Evolutionary conservation across 1,140 invertebrate genomes (phyloP).

Genomic region (Telenomus remus): DNA sequence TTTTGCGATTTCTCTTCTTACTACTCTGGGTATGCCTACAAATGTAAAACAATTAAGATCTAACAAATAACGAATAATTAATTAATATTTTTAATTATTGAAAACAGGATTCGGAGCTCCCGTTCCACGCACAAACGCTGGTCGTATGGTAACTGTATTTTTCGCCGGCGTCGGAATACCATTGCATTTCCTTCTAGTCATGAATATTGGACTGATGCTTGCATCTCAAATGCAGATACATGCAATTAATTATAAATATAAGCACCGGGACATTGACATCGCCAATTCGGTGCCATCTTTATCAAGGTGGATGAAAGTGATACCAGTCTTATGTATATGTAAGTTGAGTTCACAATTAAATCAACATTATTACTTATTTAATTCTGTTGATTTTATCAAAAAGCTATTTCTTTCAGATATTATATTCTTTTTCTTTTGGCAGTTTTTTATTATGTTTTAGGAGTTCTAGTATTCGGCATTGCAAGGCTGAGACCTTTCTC

Average conservation of each 20-base stretch:
- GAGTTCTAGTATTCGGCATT: slow-evolving; percentile 79
- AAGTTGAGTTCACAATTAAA: too few relatives aligned
- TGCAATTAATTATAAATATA: slow-evolving; percentile 61
- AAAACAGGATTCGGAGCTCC: slow-evolving; percentile 79
- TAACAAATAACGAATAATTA: too few relatives aligned
- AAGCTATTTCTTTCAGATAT: background rate
- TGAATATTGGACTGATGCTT: slow-evolving; percentile 78
- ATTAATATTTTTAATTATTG: too few relatives aligned
- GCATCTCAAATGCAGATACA: slow-evolving; percentile 75
- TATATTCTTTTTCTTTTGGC: slow-evolving; percentile 15
- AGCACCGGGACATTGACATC: slow-evolving; percentile 56
- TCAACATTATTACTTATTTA: too few relatives aligned
- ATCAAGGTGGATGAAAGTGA: slow-evolving; percentile 67
- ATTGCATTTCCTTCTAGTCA: slow-evolving; percentile 78
- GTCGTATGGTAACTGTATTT: slow-evolving; percentile 77
- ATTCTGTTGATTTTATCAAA: too few relatives aligned
- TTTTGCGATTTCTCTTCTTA: slow-evolving; percentile 78
- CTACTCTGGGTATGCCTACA: slow-evolving; percentile 76
- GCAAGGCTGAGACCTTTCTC: slow-evolving; percentile 74
- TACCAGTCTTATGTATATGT: slow-evolving; percentile 67
- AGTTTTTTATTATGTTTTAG: slow-evolving; percentile 78
- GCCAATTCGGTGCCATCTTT: slow-evolving; percentile 54
- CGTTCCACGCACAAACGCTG: slow-evolving; percentile 77
- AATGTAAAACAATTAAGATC: too few relatives aligned
- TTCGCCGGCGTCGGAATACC: slow-evolving; percentile 79